These are phyloP conservation scores for Drosophila demipolita DNA, from an alignment of 2,888 invertebrate genomes.

Conservation along the genomic window DNA sequence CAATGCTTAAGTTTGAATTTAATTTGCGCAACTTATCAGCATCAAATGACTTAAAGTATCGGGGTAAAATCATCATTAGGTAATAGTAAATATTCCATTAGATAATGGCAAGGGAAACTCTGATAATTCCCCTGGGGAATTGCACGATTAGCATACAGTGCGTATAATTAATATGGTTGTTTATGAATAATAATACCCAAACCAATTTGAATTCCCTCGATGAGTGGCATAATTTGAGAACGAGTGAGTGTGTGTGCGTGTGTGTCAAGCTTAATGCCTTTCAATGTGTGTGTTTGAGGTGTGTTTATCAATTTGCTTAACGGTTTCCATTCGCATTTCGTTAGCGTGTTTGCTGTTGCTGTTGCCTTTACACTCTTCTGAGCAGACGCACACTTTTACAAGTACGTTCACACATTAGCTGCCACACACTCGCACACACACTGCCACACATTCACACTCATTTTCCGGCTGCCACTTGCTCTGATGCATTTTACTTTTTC, in stretches of 20 bases:
- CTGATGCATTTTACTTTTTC: conserved; percentile 29
- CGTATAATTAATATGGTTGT: conserved; percentile 69
- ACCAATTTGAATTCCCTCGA: not conserved
- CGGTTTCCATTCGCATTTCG: conserved; percentile 37
- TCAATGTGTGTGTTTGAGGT: conserved; percentile 17
- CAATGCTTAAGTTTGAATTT: not conserved
- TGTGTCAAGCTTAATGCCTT: conserved; percentile 13
- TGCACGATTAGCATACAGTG: conserved; percentile 50
- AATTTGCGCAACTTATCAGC: not conserved
- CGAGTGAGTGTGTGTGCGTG: conserved; percentile 6
- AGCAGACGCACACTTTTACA: conserved; percentile 32
- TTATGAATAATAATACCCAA: conserved; percentile 14
- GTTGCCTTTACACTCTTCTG: conserved; percentile 28
- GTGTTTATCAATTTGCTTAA: conserved; percentile 63
- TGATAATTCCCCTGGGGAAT: conserved; percentile 11
- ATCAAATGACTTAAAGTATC: not conserved
- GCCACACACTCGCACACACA: conserved; percentile 19
- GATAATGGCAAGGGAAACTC: conserved; percentile 17
- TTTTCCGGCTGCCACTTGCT: conserved; percentile 25
- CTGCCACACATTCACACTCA: conserved; percentile 9
- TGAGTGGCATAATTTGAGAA: conserved; percentile 4
- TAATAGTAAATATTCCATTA: not conserved
- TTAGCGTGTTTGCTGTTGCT: conserved; percentile 26
- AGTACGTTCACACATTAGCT: conserved; percentile 5
- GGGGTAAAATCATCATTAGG: not conserved